Base-by-base conservation (phyloP, 2,888 invertebrate genomes). In the Scaptomyza polygonia region DNA sequence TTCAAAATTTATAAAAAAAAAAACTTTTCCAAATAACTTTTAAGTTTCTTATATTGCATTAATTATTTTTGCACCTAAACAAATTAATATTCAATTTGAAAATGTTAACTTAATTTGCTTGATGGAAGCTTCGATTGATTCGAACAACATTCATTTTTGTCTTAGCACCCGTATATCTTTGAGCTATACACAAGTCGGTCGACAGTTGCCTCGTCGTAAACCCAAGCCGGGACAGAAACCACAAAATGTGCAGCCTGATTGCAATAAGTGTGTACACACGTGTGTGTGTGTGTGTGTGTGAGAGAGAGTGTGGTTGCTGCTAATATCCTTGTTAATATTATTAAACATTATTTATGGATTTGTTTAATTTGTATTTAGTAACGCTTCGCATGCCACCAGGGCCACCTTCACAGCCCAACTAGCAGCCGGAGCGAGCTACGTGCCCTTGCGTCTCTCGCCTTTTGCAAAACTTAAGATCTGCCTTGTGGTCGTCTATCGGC, bases 331-430 rank as follows among this genome's bases (percentile, higher is more conserved):
- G 89, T 90, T 90, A 90, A 90, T 90, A 87, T 86, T 90, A 90
- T 90, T 90, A 90, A 90, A 90, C 91, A 90, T 90, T 90, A 90
- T 90, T 90, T 90, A 90, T 90, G 91, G 90, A 90, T 90, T 90
- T 90, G 90, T 90, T 90, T 90, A 90, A 90, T 90, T 90, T 90
- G 89, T 90, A 90, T 90, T 90, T 90, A 90, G 90, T 90, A 88
- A 83, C 86, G 86, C 82, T 74, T 72, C 58, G 65, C 62, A 65
- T 59, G 62, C 56, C 54, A 25, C 25, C 25, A 0, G 57, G 59
- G 34, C 2, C 67, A 52, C 49, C 67, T 61, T 43, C 51, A 11
- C 51, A 57, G 54, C 55, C 56, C 21, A 21, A 21, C 21, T 4
- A 21, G 21, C 21, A 21, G 55, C 57, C 39, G 56, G 34, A 7